Base-by-base conservation (phyloP, 1,140 invertebrate genomes). In the Drosophila grimshawi region DNA sequence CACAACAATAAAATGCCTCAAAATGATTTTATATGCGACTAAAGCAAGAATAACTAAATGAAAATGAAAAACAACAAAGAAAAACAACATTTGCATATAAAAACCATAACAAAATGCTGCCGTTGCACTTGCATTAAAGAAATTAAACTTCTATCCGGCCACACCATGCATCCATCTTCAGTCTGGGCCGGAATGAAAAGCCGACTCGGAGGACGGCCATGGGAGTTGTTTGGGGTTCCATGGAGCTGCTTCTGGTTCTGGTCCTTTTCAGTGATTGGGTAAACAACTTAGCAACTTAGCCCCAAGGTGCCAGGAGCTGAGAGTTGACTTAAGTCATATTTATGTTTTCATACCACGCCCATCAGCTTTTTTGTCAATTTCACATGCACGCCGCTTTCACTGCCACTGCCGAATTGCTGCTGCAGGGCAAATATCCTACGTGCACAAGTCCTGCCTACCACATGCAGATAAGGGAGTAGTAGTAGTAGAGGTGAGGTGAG, bases 41-140 rank as follows among this genome's bases (percentile, higher is more conserved):
- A 37, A 46, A 33, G 37, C 62, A 46, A 46, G 51, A 68, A 69
- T 57, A 75, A 56, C 46, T 52, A 79, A 70, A 75, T 52, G 64
- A 78, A 64, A 71, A 19, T 19, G 19, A 19, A 19, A 19, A 19
- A 19, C 19, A 80, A 56, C 65, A 67, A 73, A 66, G 32, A 88
- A 71, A 89, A 74, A 80, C 80, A 83, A 80, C 80, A 88, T 86
- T 81, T 76, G 55, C 68, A 61, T 60, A 57, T 37, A 74, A 62
- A 66, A 78, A 76, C 72, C 66, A 63, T 51, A 45, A 49, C 53
- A 67, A 49, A 71, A 66, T 83, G 10, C 32, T 66, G 30, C 59
- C 57, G 71, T 64, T 75, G 80, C 80, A 72, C 43, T 57, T 59
- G 83, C 83, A 74, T 66, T 81, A 71, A 71, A 71, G 67, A 76